A percentile compares a stretch with the other conserved stretches of the same genome.
phyloP scores from a whole-genome alignment of 1,140 invertebrate genomes.

The Gryllus bimaculatus region DNA sequence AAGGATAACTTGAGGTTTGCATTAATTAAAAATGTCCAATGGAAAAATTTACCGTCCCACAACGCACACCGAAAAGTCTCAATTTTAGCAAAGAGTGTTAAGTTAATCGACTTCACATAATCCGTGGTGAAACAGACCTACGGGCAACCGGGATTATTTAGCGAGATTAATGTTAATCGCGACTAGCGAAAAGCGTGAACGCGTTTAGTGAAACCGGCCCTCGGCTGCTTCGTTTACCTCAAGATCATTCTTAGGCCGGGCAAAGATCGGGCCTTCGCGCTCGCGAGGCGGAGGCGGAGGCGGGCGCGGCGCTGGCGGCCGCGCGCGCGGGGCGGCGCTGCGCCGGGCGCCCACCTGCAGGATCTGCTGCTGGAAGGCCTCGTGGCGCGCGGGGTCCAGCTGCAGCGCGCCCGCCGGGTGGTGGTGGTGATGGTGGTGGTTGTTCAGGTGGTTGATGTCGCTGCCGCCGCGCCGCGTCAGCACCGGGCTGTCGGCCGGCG shows the following conservation, averaged over 20 bases:
- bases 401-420: constrained; percentile 36
- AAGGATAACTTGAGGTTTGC: too few relatives aligned
- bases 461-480: constrained; percentile 32
- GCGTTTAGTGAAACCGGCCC: neutral
- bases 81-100: too few relatives aligned
- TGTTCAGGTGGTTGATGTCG: constrained; percentile 27
- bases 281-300: too few relatives aligned
- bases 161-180: too few relatives aligned
- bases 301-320: neutral
- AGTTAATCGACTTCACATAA: too few relatives aligned
- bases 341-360: constrained; percentile 35
- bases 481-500: constrained; percentile 41
- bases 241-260: too few relatives aligned
- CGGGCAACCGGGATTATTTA: too few relatives aligned
- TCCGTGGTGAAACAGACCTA: too few relatives aligned
- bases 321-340: neutral
- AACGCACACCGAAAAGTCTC: too few relatives aligned
- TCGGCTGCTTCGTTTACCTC: neutral
- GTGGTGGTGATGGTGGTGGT: constrained; percentile 27
- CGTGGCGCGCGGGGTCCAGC: constrained; percentile 32
- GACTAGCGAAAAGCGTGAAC: neutral
- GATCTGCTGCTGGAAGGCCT: constrained; percentile 45
- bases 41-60: too few relatives aligned
- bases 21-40: too few relatives aligned
- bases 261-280: too few relatives aligned